phyloP scores from a whole-genome alignment of 2,113 vertebrate species.

The Odocoileus virginianus region DNA sequence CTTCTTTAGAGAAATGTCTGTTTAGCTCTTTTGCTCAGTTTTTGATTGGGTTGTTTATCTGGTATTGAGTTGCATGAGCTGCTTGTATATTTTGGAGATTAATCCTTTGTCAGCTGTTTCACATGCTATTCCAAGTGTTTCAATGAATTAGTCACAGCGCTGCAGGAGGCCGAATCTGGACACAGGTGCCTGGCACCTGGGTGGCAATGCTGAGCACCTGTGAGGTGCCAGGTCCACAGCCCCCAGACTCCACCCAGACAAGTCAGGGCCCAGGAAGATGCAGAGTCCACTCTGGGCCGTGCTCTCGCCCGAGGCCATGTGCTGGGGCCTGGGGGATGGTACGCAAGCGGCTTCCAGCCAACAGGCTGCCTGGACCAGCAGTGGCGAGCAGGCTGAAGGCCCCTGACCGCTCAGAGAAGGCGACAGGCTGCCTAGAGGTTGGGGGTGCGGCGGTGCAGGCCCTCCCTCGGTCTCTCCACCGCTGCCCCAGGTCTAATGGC shows the following conservation, averaged over 20 bases:
- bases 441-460: not conserved
- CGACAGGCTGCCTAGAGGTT: not conserved
- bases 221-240: rapidly evolving
- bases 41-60: not conserved
- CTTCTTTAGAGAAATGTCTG: not conserved
- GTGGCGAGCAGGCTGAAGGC: not conserved
- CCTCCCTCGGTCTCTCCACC: not conserved
- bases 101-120: not conserved
- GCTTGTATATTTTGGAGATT: not conserved
- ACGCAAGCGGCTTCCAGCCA: not conserved
- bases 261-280: not conserved
- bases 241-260: too few relatives aligned
- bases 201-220: not conserved
- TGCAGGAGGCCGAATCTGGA: not conserved
- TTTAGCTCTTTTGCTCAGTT: rapidly evolving
- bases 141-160: not conserved
- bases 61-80: not conserved
- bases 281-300: not conserved
- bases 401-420: not conserved
- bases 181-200: not conserved
- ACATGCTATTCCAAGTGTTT: not conserved
- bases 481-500: not conserved
- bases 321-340: not conserved
- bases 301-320: not conserved
- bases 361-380: not conserved